Evolutionary conservation across 2,888 invertebrate genomes (phyloP), one percentile per base, ranked within the genome.

Genomic region (Therioaphis trifolii): DNA sequence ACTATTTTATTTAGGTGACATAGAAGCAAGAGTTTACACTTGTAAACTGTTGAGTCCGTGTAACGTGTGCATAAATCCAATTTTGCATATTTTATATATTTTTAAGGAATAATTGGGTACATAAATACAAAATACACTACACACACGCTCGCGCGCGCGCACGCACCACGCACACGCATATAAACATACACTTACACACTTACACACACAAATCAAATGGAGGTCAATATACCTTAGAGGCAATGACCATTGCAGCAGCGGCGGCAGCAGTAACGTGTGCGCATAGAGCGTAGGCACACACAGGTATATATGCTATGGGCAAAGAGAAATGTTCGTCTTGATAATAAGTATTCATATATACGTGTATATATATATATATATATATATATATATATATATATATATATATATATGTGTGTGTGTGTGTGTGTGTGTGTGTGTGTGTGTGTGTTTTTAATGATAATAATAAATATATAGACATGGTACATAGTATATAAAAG

Each of bases 261-360:
- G 52, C 18, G 24, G 66, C 43, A 24, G 46, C 46, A 29, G 40
- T 40, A 63, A 24, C 21, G 24, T 61, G n/a, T n/a, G 75, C 24
- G 58, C 55, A 40, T 52, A 74, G 74, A 55, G 21, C 75, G 75
- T 61, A 61, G 29, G 21, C 27, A 15, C 15, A 29, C 14, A 58
- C 29, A 35, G 14, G 29, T 71, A 46, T 66, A 40, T 68, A 40
- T 68, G 69, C 78, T 79, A 35, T 79, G 55, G 68, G 78, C 69
- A 79, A 79, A 79, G 78, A 79, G 78, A 79, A 79, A 79, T 79
- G 78, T 79, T 61, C 27, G 75, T 75, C 61, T 75, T 61, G 75
- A 75, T 75, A 27, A 61, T 75, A n/a, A 43, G 58, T 61, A 49
- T n/a, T n/a, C n/a, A n/a, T n/a, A 52, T 52, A 49, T n/a, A 52